Evolutionary conservation across 64 coral and sea anemone species (phyloP).

Genomic region (Montipora capricornis): DNA sequence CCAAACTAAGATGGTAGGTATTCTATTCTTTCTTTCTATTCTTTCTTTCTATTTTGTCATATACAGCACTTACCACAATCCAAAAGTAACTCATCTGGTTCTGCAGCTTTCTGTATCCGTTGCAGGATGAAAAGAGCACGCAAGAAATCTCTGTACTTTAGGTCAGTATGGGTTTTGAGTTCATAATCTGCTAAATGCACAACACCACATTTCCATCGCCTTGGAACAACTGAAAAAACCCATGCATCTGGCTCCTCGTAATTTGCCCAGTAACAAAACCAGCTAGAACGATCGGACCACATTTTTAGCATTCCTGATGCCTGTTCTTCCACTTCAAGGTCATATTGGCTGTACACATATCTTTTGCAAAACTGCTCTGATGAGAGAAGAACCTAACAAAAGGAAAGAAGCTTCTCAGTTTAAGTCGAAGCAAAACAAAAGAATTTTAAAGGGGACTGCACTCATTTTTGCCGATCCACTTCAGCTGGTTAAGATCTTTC

Average conservation of each 20-base stretch:
- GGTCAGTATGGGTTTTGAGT: slow-evolving; percentile 19
- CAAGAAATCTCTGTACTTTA: slow-evolving; percentile 62
- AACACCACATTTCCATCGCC: slow-evolving; percentile 70
- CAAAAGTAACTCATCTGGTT: slow-evolving; percentile 31
- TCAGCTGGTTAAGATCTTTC: too few relatives aligned
- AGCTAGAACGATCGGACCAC: slow-evolving; percentile 19
- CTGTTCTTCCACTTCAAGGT: slow-evolving; percentile 57
- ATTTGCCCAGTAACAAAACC: slow-evolving; percentile 31
- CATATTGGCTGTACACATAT: slow-evolving; percentile 26
- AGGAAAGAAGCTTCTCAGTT: neutral
- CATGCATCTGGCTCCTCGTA: neutral
- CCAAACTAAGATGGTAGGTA: neutral
- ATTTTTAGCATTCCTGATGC: slow-evolving; percentile 14
- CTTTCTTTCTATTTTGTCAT: neutral
- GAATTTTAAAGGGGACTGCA: too few relatives aligned
- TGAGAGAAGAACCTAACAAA: slow-evolving; percentile 16
- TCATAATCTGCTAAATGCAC: slow-evolving; percentile 67
- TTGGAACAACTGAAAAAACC: slow-evolving; percentile 63
- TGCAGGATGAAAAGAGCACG: slow-evolving; percentile 44
- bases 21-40: too few relatives aligned
- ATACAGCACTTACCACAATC: slow-evolving; percentile 47
- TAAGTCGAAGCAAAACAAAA: neutral
- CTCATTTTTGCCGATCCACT: too few relatives aligned
- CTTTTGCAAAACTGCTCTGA: slow-evolving; percentile 50
- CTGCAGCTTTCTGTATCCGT: slow-evolving; percentile 50